Percentiles rank a stretch among this genome's conserved stretches.
Conservation (phyloP, 2,797 vertebrate genomes). For the Hypotaenidia philippensis region DNA sequence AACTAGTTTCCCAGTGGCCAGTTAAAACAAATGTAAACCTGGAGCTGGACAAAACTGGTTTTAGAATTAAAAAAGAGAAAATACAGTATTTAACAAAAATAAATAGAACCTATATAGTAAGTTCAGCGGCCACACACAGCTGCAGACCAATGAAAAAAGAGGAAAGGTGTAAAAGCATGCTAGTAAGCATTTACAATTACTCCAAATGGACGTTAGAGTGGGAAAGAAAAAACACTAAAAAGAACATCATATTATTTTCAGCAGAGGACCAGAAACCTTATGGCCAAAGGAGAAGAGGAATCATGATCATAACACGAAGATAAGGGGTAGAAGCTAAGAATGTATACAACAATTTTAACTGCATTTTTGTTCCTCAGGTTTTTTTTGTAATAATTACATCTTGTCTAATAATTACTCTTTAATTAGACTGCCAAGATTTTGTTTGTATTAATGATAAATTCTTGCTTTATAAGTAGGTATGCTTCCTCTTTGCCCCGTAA, state of each 20-base stretch:
- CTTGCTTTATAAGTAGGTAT: not conserved
- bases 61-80: not conserved
- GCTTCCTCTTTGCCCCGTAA: not conserved
- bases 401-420: not conserved
- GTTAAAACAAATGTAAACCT: not conserved
- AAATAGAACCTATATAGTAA: not conserved
- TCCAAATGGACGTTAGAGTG: not conserved
- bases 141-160: not conserved
- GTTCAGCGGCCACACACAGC: not conserved
- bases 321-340: not conserved
- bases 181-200: not conserved
- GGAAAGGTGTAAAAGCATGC: not conserved
- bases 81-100: not conserved
- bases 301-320: not conserved
- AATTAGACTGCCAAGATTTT: not conserved
- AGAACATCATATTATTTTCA: fast-evolving
- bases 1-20: not conserved
- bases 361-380: fast-evolving
- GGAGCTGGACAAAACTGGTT: not conserved
- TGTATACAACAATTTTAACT: not conserved
- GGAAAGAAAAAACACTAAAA: not conserved
- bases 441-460: not conserved
- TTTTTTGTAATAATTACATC: not conserved
- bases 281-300: not conserved
- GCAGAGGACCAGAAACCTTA: not conserved